Percentiles rank a stretch among this genome's conserved stretches.
These are phyloP conservation scores for Phania funesta DNA, from an alignment of 2,888 invertebrate genomes.

Conservation along the genomic window DNA sequence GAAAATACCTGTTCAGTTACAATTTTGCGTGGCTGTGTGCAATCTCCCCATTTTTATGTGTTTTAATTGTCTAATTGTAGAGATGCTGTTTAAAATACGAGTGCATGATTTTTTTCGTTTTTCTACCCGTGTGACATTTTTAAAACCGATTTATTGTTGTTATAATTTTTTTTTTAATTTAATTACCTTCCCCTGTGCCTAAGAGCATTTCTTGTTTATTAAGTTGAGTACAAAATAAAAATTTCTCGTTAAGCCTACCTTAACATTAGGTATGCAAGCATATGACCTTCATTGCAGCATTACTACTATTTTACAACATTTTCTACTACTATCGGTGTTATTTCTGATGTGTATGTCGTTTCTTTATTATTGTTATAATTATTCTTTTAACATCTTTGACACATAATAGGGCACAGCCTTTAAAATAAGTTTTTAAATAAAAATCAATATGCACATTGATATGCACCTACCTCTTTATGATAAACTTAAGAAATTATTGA, in stretches of 20 bases:
- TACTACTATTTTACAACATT: constrained; percentile 21
- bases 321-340: neutral
- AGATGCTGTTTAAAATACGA: constrained; percentile 16
- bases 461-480: neutral
- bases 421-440: neutral
- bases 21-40: neutral
- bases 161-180: constrained; percentile 25
- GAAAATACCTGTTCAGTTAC: constrained; percentile 46
- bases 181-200: neutral
- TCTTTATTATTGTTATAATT: neutral
- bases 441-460: neutral
- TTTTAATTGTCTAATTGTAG: constrained; percentile 37
- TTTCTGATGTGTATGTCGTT: neutral
- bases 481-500: neutral
- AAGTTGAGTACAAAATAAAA: constrained; percentile 41
- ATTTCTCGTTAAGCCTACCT: constrained; percentile 54
- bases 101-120: neutral
- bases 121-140: constrained; percentile 11
- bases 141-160: constrained; percentile 27
- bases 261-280: constrained; percentile 66
- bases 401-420: neutral
- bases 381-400: neutral
- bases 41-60: constrained; percentile 25
- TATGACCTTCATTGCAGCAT: constrained; percentile 77
- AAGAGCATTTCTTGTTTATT: constrained; percentile 23